These are phyloP conservation scores for Crocidura indochinensis DNA, from an alignment of 2,797 vertebrate genomes.

Conservation along the genomic window DNA sequence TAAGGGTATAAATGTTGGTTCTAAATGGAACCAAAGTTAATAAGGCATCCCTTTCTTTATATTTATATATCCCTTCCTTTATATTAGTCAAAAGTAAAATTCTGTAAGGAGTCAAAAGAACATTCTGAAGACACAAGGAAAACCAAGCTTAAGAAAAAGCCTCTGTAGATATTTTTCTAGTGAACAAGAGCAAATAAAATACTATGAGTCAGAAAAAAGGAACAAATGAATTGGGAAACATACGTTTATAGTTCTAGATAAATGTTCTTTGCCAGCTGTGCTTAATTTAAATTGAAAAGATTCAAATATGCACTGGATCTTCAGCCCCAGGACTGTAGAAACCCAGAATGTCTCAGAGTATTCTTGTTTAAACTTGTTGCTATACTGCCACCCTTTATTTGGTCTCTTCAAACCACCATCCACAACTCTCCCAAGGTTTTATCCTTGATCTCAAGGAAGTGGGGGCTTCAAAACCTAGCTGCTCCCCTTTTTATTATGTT, in stretches of 20 bases:
- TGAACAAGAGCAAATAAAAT: background rate
- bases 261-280: background rate
- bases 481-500: background rate
- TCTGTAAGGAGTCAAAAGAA: background rate
- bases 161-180: background rate
- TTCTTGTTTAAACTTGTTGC: background rate
- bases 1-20: background rate
- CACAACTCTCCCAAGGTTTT: background rate
- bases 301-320: background rate
- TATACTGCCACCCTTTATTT: background rate
- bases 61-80: background rate
- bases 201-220: background rate
- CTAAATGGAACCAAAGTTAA: background rate
- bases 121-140: constrained; percentile 9
- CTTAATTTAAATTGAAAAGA: background rate
- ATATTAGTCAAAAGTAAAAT: background rate
- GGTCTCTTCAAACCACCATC: background rate
- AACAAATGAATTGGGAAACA: background rate
- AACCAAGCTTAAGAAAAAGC: background rate
- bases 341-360: background rate
- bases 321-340: background rate
- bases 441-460: too few relatives aligned
- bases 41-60: background rate
- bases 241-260: rapidly evolving
- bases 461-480: background rate